A percentile compares a stretch with the other conserved stretches of the same genome.
phyloP scores from a whole-genome alignment of 2,113 vertebrate genomes.

The Regulus satrapa region DNA sequence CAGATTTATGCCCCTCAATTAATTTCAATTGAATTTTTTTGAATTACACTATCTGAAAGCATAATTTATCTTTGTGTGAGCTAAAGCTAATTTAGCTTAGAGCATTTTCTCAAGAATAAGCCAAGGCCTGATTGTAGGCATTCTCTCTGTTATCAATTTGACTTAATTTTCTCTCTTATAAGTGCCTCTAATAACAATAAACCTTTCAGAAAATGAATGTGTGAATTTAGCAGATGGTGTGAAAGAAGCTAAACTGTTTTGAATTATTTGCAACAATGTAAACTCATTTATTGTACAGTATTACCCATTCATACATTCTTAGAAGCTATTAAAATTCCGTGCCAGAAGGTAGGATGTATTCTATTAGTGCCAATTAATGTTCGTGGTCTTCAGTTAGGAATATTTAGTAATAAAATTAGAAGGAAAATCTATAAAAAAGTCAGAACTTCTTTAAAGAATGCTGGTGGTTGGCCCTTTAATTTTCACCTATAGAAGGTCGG shows the following conservation, averaged over 20 bases:
- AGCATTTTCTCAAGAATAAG: constrained; percentile 24
- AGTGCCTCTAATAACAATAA: constrained; percentile 24
- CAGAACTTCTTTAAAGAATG: background rate
- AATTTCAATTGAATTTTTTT: constrained; percentile 52
- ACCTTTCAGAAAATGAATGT: constrained; percentile 8
- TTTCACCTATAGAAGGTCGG: background rate
- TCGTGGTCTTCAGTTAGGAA: background rate
- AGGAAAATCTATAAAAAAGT: background rate
- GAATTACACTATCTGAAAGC: constrained; percentile 19
- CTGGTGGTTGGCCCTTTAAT: background rate
- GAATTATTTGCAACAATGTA: background rate
- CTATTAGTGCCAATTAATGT: background rate
- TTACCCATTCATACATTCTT: background rate
- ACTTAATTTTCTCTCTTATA: constrained; percentile 28
- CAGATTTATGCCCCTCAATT: constrained; percentile 38
- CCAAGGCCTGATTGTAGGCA: background rate
- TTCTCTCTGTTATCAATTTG: constrained; percentile 18
- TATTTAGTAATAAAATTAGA: background rate
- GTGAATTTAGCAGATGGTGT: constrained; percentile 18
- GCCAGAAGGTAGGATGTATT: background rate
- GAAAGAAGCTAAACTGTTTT: constrained; percentile 11
- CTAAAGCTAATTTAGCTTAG: constrained; percentile 27
- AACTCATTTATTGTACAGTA: constrained; percentile 25
- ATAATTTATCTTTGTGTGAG: constrained; percentile 8
- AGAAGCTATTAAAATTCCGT: background rate